Evolutionary conservation across 2,888 invertebrate genomes (phyloP), one percentile per base, ranked within the genome.

Genomic region (Pseudeuparius sepicola): DNA sequence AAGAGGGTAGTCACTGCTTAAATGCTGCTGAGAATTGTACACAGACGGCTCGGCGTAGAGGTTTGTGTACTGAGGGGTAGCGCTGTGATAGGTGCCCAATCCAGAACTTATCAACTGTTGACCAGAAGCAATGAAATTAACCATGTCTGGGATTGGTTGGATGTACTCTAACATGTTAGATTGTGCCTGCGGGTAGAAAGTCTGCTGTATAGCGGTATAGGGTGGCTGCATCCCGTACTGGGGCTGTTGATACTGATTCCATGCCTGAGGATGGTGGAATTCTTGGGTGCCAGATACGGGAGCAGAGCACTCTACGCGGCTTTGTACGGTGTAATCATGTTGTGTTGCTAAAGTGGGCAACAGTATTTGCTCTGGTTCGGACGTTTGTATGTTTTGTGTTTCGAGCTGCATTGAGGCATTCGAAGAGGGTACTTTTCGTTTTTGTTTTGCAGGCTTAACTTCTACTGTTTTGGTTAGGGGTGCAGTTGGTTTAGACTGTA

Each of bases 71-170:
- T n/a, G n/a, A n/a, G n/a, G 47, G 28, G 39, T 31, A 9, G 50
- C 40, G 23, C 45, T 50, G 32, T 60, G 65, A 47, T 66, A 69
- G 11, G 64, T 60, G 27, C 63, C 66, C 37, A 70, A 53, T 45
- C 66, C 68, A 4, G 70, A 65, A 47, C 61, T 65, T 37, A 64
- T 53, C 29, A 65, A 43, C 35, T 63, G 62, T 44, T 63, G 60
- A 4, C 61, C 61, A n/a, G 64, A 59, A 16, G 62, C 61, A 36
- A 70, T 67, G 42, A 66, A 69, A 15, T 64, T 66, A 4, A 67
- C 64, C 44, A 68, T 52, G 45, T 68, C 65, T 1, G 67, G 64
- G 31, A 66, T 56, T 2, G 65, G 66, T 39, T 64, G 65, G 10
- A 66, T 62, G 38, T 64, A 67, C 28, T 64, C 61, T 34, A 64